Base-by-base conservation (phyloP, 2,888 invertebrate species). In the Syrista parreyssii region DNA sequence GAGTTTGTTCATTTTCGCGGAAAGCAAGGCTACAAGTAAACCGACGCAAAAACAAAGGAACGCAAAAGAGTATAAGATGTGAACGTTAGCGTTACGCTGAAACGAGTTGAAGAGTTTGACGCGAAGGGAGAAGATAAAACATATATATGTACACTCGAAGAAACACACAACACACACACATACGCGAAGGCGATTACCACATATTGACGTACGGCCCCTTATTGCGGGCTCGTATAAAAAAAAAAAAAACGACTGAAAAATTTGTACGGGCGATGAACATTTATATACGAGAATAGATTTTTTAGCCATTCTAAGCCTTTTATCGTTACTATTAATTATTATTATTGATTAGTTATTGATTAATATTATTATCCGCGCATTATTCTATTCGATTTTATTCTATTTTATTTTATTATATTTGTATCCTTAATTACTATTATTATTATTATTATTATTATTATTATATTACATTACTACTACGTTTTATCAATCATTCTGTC, bases 261-360 rank as follows among this genome's bases (percentile, higher is more conserved):
- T 85, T 86, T 86, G 82, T 84, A 85, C 81, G 79, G 82, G 80
- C 85, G 84, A 85, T 83, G 84, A 85, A 83, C 76, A 83, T 85
- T 84, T 85, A 84, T 84, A 84, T 81, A 80, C 68, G 71, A 23
- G 55, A 35, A 33, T 30, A 30, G 35, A 74, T 35, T 30, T 31
- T 23, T 15, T 31, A 36, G 34, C 33, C 30, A 36, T 23, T 74
- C n/a, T 74, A 74, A 74, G 74, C 74, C 33, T 71, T 55, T 55
- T 55, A 55, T 55, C 55, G 23, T 55, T 55, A 55, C 55, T 55
- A 71, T 71, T 71, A 71, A 33, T 11, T 71, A 71, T 71, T 71
- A 71, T 72, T 74, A 68, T 75, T 68, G 76, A 76, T 79, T 71
- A 71, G 23, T 71, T 31, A 71, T 71, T 9, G 9, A 55, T 55